phyloP scores from a whole-genome alignment of 2,113 vertebrate species.

The Ptyas mucosa region DNA sequence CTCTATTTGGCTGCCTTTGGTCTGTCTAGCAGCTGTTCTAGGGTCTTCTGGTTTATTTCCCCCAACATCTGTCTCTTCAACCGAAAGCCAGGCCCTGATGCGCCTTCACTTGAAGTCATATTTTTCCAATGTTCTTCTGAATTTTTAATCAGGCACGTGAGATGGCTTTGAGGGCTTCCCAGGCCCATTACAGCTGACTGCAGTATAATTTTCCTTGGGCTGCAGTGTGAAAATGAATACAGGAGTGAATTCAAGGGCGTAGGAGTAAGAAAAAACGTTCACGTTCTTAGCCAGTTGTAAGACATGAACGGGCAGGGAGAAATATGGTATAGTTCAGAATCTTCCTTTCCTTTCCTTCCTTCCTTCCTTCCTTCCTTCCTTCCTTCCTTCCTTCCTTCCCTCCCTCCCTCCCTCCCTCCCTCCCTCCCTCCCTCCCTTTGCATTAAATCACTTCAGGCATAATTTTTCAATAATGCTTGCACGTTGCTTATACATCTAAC shows the following conservation, averaged over 20 bases:
- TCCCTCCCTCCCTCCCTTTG: constrained; percentile 3
- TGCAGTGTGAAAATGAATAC: constrained; percentile 51
- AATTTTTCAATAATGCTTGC: not conserved
- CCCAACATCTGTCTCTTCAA: constrained; percentile 29
- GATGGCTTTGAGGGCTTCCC: constrained; percentile 14
- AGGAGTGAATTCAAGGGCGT: constrained; percentile 55
- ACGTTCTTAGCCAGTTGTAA: constrained; percentile 23
- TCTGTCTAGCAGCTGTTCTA: constrained; percentile 14
- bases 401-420: not conserved
- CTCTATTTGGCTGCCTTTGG: constrained; percentile 43
- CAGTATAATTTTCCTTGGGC: constrained; percentile 9
- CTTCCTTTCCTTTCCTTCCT: not conserved
- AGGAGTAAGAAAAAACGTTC: not conserved
- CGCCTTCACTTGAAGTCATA: constrained; percentile 35
- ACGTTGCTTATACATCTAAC: not conserved
- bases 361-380: not conserved
- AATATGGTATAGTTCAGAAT: constrained; percentile 7
- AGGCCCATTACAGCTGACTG: constrained; percentile 36
- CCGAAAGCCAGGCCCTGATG: constrained; percentile 59
- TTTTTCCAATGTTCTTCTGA: constrained; percentile 48
- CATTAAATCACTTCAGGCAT: not conserved
- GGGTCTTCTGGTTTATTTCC: constrained; percentile 26
- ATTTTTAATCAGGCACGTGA: constrained; percentile 66
- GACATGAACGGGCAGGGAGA: not conserved
- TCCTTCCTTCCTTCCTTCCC: not conserved